These are phyloP conservation scores for Strigamia transsilvanica DNA, from an alignment of 2,888 invertebrate species.

Conservation along the genomic window DNA sequence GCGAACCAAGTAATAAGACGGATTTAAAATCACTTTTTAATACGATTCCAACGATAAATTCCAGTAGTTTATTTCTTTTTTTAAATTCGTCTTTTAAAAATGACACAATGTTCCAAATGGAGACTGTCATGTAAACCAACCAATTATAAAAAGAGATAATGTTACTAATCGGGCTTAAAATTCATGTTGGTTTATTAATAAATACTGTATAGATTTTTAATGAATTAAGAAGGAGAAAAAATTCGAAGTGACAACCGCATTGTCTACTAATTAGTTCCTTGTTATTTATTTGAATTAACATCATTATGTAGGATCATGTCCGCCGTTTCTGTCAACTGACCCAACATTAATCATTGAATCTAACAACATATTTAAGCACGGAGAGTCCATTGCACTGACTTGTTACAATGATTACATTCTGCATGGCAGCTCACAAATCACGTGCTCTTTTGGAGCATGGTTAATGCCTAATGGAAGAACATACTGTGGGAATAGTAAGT, in stretches of 20 bases:
- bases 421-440: not conserved
- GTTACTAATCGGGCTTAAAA: not conserved
- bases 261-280: not conserved
- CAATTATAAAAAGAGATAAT: not conserved
- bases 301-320: not conserved
- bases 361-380: constrained; percentile 3
- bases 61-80: too few species aligned
- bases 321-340: constrained; percentile 21
- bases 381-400: constrained; percentile 18
- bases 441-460: not conserved
- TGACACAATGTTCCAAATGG: not conserved
- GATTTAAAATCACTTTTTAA: not conserved
- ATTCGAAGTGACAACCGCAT: not conserved
- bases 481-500: constrained; percentile 16
- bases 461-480: not conserved
- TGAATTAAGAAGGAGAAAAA: not conserved
- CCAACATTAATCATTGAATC: constrained; percentile 13
- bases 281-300: not conserved
- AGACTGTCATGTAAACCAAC: too few species aligned
- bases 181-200: too few species aligned
- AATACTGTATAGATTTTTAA: not conserved
- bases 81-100: too few species aligned
- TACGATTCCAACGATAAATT: not conserved
- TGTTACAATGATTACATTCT: not conserved
- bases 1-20: constrained; percentile 20